phyloP scores from a whole-genome alignment of 2,797 vertebrate genomes.

The Scleropages formosus region DNA sequence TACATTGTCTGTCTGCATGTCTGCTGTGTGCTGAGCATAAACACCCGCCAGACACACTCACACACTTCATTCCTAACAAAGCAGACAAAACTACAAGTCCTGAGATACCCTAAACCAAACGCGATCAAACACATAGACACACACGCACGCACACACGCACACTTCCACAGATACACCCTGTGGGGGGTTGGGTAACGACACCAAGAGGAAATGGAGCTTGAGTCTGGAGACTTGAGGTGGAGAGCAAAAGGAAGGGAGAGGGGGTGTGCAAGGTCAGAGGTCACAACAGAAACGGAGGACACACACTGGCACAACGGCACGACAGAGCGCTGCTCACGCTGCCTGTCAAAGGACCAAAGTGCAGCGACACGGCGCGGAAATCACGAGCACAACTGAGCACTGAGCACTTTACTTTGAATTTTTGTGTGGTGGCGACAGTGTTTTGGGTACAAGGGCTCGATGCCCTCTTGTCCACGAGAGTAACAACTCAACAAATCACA shows the following conservation, averaged over 20 bases:
- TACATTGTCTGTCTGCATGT: slow-evolving; percentile 21
- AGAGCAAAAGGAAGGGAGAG: not conserved
- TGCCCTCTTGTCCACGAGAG: no score
- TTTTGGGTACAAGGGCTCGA: no score
- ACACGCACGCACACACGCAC: slow-evolving; percentile 5
- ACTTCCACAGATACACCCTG: not conserved
- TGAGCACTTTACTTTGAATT: not conserved
- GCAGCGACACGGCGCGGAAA: not conserved
- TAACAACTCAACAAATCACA: no score
- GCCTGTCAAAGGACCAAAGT: not conserved
- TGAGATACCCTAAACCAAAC: not conserved
- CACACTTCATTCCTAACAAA: not conserved
- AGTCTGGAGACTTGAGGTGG: not conserved
- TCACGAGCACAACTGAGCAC: not conserved
- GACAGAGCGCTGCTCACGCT: not conserved
- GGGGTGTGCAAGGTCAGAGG: not conserved
- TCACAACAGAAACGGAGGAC: not conserved
- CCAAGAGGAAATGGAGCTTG: not conserved
- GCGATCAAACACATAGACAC: slow-evolving; percentile 12
- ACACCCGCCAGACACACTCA: slow-evolving; percentile 3
- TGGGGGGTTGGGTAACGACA: not conserved
- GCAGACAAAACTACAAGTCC: not conserved
- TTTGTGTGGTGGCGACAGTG: no score
- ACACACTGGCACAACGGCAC: not conserved
- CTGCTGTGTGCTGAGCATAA: slow-evolving; percentile 8